A percentile compares a stretch with the other conserved stretches of the same genome.
phyloP scores from a whole-genome alignment of 2,888 invertebrate species.

The Hirtodrosophila trivittata region DNA sequence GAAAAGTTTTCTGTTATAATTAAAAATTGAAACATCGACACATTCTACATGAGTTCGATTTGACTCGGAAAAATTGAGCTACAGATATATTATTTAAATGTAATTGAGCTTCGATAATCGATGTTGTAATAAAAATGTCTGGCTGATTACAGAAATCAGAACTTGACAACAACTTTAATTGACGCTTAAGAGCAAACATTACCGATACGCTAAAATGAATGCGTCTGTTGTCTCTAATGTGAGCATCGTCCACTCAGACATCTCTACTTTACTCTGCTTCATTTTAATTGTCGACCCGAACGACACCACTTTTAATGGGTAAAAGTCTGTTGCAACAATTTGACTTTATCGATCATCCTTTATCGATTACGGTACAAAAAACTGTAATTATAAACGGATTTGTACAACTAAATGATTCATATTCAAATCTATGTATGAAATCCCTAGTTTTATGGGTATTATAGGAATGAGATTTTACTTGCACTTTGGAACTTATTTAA shows the following conservation, averaged over 20 bases:
- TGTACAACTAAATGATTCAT: constrained; percentile 41
- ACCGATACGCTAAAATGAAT: not conserved
- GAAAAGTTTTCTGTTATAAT: too few species aligned
- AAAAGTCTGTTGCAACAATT: constrained; percentile 21
- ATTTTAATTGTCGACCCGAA: constrained; percentile 22
- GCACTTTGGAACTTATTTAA: constrained; percentile 64
- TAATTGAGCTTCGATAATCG: constrained; percentile 30
- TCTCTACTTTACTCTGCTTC: too few species aligned
- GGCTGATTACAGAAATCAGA: constrained; percentile 53
- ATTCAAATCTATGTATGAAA: constrained; percentile 45
- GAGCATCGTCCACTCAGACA: constrained; percentile 10
- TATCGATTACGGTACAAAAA: constrained; percentile 24
- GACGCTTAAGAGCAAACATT: constrained; percentile 3
- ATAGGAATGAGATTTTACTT: constrained; percentile 22
- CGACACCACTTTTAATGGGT: constrained; percentile 18
- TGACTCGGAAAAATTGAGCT: not conserved
- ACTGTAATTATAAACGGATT: not conserved
- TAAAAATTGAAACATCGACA: too few species aligned
- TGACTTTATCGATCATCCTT: constrained; percentile 9
- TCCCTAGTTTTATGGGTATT: constrained; percentile 42
- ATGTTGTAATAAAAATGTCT: constrained; percentile 57
- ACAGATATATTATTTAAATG: constrained; percentile 43
- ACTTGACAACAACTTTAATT: constrained; percentile 43
- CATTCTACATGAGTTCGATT: too few species aligned
- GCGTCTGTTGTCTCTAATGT: constrained; percentile 26